These are phyloP conservation scores for Charina bottae DNA, from an alignment of 2,113 vertebrate genomes.

Conservation along the genomic window DNA sequence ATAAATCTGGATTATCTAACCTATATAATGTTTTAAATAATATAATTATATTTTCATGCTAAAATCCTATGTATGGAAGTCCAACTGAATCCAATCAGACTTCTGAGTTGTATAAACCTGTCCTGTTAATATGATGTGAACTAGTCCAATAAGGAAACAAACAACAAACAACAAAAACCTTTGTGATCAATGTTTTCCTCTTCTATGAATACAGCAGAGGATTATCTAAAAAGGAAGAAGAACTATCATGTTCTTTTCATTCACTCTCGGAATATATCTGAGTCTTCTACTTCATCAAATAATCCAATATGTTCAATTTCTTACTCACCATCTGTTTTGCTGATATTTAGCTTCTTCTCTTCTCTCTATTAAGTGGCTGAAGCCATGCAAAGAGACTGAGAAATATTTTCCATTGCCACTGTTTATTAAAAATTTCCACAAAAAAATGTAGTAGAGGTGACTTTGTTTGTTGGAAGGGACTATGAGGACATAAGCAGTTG, in stretches of 20 bases:
- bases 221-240: neutral
- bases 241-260: neutral
- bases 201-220: neutral
- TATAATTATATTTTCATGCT: neutral
- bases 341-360: neutral
- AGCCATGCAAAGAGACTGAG: neutral
- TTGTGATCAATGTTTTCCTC: neutral
- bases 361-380: neutral
- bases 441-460: neutral
- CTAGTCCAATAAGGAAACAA: neutral
- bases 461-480: neutral
- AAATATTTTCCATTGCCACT: neutral
- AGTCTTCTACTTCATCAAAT: neutral
- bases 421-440: neutral
- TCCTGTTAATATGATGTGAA: neutral
- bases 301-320: neutral
- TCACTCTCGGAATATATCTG: neutral
- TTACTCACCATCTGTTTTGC: neutral
- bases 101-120: neutral
- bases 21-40: neutral
- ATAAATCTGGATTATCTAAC: neutral
- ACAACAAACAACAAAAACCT: too few relatives aligned
- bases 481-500: neutral
- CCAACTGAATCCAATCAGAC: neutral
- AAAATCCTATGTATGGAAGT: neutral